These are phyloP conservation scores for Eciton burchellii DNA, from an alignment of 1,140 invertebrate species.

Conservation along the genomic window DNA sequence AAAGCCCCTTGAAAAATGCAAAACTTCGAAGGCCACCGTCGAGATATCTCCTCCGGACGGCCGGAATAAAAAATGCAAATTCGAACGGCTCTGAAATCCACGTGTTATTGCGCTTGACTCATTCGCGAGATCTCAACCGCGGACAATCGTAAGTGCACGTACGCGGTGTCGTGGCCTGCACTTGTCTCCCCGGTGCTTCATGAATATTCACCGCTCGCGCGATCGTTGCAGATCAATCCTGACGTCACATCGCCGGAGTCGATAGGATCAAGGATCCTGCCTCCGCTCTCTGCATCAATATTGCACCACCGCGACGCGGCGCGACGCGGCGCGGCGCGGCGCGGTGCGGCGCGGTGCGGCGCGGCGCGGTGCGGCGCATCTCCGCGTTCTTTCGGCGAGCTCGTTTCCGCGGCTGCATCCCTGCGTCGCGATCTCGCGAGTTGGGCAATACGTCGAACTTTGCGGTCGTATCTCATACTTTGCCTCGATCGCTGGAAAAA, in stretches of 20 bases:
- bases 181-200: slow-evolving; percentile 62
- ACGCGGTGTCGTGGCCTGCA: slow-evolving; percentile 61
- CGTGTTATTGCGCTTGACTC: slow-evolving; percentile 36
- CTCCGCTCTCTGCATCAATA: slow-evolving; percentile 50
- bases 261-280: slow-evolving; percentile 74
- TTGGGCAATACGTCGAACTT: slow-evolving; percentile 74
- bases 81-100: slow-evolving; percentile 25
- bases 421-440: slow-evolving; percentile 62
- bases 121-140: slow-evolving; percentile 14
- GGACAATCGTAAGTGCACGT: slow-evolving; percentile 56
- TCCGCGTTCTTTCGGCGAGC: background rate
- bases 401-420: background rate
- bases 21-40: background rate
- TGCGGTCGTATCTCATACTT: slow-evolving; percentile 65
- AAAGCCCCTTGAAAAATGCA: background rate
- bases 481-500: background rate
- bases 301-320: slow-evolving; percentile 16
- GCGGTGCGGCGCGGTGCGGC: slow-evolving; percentile 34
- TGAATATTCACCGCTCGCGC: slow-evolving; percentile 69
- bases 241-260: slow-evolving; percentile 71
- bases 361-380: slow-evolving; percentile 46
- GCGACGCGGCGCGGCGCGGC: slow-evolving; percentile 23
- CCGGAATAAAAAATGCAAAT: slow-evolving; percentile 41
- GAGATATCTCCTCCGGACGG: background rate
- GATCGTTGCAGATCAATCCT: slow-evolving; percentile 64